phyloP scores from a whole-genome alignment of 2,797 vertebrate species.

The Pseudotriccus pelzelni region DNA sequence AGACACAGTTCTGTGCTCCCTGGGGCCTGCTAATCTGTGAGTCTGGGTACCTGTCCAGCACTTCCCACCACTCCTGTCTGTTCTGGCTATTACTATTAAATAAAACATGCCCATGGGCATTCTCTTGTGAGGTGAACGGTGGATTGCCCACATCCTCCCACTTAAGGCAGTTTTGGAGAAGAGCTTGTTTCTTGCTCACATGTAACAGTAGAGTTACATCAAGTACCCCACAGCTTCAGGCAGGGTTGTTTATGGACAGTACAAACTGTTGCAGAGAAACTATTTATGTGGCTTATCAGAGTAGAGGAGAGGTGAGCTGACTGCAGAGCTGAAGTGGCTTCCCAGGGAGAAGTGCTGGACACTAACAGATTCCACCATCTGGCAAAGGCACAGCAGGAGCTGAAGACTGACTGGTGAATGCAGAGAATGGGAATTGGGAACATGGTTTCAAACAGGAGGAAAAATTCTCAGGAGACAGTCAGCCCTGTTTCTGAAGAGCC shows the following conservation, averaged over 20 bases:
- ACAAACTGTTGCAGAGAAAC: background rate
- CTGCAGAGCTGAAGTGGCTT: background rate
- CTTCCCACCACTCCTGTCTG: background rate
- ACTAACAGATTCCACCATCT: background rate
- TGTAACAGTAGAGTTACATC: background rate
- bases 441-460: background rate
- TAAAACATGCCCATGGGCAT: background rate
- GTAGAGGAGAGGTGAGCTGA: background rate
- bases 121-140: fast-evolving
- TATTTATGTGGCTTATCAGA: background rate
- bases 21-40: background rate
- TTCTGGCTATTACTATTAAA: background rate
- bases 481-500: background rate
- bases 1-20: background rate
- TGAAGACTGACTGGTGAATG: background rate
- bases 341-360: fast-evolving
- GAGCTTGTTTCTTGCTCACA: background rate
- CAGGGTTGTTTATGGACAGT: background rate
- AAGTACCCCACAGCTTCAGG: background rate
- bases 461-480: background rate
- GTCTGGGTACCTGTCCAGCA: background rate
- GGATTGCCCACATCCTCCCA: background rate
- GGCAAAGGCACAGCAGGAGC: background rate
- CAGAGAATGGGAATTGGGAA: background rate
- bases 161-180: background rate